Conservation (phyloP, 2,888 invertebrate species). For the Macaria notata region DNA sequence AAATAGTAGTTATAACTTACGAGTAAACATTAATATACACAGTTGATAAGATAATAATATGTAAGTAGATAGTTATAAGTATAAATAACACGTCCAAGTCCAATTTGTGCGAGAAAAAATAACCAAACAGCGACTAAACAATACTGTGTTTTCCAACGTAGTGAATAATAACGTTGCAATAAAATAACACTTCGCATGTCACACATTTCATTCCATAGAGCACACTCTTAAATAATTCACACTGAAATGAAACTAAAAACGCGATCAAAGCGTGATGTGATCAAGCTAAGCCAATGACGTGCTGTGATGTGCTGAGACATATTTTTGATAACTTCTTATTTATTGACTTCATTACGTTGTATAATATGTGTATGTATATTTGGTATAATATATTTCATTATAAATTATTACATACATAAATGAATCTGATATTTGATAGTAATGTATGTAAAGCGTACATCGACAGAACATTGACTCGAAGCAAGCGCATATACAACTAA, state of each 20-base stretch:
- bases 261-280: conserved; percentile 59
- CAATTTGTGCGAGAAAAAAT: conserved; percentile 33
- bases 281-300: conserved; percentile 57
- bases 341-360: not conserved
- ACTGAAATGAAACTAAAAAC: conserved; percentile 40
- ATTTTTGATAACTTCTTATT: conserved; percentile 36
- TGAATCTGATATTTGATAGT: not conserved
- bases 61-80: no score
- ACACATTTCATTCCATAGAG: conserved; percentile 17
- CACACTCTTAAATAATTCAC: conserved; percentile 15
- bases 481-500: conserved; percentile 70
- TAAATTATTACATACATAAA: conserved; percentile 11
- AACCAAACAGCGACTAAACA: conserved; percentile 23
- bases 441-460: conserved; percentile 32
- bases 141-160: conserved; percentile 2
- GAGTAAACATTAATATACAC: no score
- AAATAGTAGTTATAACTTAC: no score
- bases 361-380: conserved; percentile 4
- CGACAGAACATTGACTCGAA: conserved; percentile 56
- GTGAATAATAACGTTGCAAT: not conserved
- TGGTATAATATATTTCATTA: conserved; percentile 3
- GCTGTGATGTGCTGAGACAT: conserved; percentile 29
- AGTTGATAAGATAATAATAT: no score
- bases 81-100: conserved; percentile 31
- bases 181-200: conserved; percentile 9